Evolutionary conservation across 2,888 invertebrate genomes (phyloP).

Genomic region (Apocheima hispidaria): DNA sequence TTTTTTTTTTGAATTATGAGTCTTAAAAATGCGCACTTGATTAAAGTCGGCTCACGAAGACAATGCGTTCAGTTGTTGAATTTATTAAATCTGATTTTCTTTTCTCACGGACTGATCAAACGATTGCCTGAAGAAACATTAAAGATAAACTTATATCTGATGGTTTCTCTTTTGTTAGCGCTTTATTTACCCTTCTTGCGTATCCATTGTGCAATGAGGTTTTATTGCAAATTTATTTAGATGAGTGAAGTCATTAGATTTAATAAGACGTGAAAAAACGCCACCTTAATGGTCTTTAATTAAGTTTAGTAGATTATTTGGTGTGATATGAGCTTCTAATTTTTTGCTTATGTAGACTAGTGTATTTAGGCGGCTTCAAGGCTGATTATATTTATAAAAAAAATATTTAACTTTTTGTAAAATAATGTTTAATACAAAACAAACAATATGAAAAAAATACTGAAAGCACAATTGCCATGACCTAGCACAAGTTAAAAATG

Average conservation of each 20-base stretch:
- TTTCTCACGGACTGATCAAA: conserved; percentile 15
- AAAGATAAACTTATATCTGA: conserved; percentile 17
- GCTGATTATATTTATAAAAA: background rate
- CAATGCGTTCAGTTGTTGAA: background rate
- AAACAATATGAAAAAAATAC: background rate
- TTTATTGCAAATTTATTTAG: conserved; percentile 29
- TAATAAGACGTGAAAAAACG: conserved; percentile 4
- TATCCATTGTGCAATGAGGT: conserved; percentile 12
- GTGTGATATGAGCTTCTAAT: background rate
- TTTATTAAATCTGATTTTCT: background rate
- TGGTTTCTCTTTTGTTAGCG: conserved; percentile 31
- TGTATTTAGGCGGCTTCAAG: background rate
- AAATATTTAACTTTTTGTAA: no score
- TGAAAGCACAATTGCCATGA: background rate
- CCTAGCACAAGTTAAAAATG: conserved; percentile 1
- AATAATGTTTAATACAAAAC: background rate
- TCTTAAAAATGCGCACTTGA: no score
- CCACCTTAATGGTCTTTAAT: background rate
- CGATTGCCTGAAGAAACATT: conserved; percentile 6
- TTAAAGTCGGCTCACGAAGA: no score
- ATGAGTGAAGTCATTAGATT: conserved; percentile 19
- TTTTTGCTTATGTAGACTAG: background rate
- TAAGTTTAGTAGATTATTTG: background rate
- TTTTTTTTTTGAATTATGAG: background rate
- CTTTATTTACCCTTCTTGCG: conserved; percentile 24